phyloP scores from a whole-genome alignment of 2,113 vertebrate genomes.

The Oryctolagus cuniculus region mOryCun1.1 NC_091434.1:141398001-141398500 shows the following conservation, averaged over 20 bases:
- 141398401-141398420: background rate
- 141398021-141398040: conserved; percentile 51
- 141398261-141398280: conserved; percentile 43
- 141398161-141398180: conserved; percentile 39
- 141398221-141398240: background rate
- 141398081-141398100: conserved; percentile 72
- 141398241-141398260: conserved; percentile 42
- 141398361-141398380: conserved; percentile 3
- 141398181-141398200: conserved; percentile 20
- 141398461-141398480: background rate
- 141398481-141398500: background rate
- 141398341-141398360: conserved; percentile 8
- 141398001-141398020: conserved; percentile 27
- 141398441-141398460: background rate
- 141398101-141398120: conserved; percentile 63
- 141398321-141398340: background rate
- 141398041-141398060: conserved; percentile 57
- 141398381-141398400: background rate
- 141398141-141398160: conserved; percentile 55
- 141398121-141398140: conserved; percentile 62
- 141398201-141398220: conserved; percentile 43
- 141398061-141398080: conserved; percentile 51
- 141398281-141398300: background rate
- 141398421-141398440: background rate
- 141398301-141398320: background rate